phyloP scores from a whole-genome alignment of 2,113 vertebrate genomes.

The Machaerirhynchus nigripectus region DNA sequence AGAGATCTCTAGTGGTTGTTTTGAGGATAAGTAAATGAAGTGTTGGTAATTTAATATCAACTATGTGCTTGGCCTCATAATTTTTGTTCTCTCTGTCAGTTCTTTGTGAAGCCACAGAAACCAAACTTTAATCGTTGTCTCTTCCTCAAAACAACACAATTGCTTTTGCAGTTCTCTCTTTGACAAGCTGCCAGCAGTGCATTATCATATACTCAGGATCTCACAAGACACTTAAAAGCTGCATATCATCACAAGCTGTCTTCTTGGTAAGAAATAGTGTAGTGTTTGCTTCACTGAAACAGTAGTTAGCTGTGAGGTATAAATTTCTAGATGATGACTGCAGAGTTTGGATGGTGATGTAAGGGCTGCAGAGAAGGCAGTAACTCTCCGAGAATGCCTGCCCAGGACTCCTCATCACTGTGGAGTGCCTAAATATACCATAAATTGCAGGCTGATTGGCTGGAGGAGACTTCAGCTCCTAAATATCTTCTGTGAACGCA shows the following conservation, averaged over 20 bases:
- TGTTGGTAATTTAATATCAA: constrained; percentile 20
- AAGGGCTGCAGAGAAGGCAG: constrained; percentile 25
- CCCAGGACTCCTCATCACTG: not conserved
- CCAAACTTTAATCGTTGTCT: not conserved
- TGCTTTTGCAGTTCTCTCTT: constrained; percentile 24
- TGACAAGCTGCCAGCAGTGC: constrained; percentile 15
- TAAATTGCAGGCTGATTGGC: not conserved
- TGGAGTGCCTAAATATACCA: constrained; percentile 9
- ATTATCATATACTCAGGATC: not conserved
- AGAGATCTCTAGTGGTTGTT: not conserved
- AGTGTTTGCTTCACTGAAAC: constrained; percentile 16
- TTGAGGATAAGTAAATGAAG: constrained; percentile 19
- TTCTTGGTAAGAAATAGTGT: not conserved
- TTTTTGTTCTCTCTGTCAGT: not conserved
- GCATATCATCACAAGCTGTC: constrained; percentile 5
- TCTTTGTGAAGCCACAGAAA: constrained; percentile 38
- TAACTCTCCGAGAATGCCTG: constrained; percentile 15
- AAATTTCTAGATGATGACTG: constrained; percentile 40
- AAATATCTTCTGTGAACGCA: not conserved
- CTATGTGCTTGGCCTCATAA: not conserved
- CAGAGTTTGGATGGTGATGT: constrained; percentile 27
- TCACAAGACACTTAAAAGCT: constrained; percentile 19
- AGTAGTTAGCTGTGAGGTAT: constrained; percentile 37
- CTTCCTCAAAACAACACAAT: not conserved
- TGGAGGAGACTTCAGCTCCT: not conserved